A percentile compares a stretch with the other conserved stretches of the same genome.
phyloP scores from a whole-genome alignment of 2,113 vertebrate genomes.

The Phalacrocorax aristotelis region DNA sequence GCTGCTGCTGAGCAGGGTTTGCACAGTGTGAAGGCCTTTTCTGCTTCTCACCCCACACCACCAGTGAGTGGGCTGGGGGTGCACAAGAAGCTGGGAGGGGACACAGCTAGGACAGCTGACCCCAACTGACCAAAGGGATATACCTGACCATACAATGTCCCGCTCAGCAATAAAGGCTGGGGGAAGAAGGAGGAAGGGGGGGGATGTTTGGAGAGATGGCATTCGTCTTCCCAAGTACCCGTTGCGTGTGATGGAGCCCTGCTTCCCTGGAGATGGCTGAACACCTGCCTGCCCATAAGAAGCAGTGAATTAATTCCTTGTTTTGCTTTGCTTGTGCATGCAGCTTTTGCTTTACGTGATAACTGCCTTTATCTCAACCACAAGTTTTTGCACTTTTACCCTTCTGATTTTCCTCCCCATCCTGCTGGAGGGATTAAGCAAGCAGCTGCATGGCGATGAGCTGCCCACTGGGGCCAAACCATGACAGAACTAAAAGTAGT shows the following conservation, averaged over 20 bases:
- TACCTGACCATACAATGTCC: fast-evolving
- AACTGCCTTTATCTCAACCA: neutral
- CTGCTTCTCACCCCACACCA: neutral
- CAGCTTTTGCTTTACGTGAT: neutral
- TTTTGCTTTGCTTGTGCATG: fast-evolving
- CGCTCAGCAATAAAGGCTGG: neutral
- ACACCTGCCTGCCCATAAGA: fast-evolving
- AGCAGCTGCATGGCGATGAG: neutral
- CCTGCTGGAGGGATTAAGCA: neutral
- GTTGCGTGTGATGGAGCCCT: fast-evolving
- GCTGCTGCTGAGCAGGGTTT: neutral
- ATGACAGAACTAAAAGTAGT: neutral
- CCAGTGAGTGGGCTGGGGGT: neutral
- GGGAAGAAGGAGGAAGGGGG: neutral
- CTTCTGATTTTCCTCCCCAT: neutral
- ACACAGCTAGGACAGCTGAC: neutral
- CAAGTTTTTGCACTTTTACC: neutral
- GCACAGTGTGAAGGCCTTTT: neutral
- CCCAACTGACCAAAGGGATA: neutral
- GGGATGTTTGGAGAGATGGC: fast-evolving
- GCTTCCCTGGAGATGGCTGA: neutral
- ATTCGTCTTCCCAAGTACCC: neutral
- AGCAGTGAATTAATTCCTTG: fast-evolving
- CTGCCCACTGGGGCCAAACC: neutral
- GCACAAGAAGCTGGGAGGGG: neutral